Evolutionary conservation across 2,113 vertebrate genomes (phyloP).

Genomic region (Scomber japonicus): DNA sequence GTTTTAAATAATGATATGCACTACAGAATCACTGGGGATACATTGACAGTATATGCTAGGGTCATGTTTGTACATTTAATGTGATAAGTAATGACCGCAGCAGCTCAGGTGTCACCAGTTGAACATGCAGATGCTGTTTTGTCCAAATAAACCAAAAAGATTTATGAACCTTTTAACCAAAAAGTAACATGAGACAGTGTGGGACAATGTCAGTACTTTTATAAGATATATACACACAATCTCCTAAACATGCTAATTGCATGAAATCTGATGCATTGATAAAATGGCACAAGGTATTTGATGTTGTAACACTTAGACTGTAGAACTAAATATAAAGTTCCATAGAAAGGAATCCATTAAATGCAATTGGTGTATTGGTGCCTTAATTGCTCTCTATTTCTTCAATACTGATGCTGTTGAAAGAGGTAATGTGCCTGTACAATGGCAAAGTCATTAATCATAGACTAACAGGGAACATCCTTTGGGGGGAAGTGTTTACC

Average conservation of each 20-base stretch:
- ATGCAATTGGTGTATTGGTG: slow-evolving; percentile 36
- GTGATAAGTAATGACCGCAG: neutral
- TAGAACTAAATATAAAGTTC: neutral
- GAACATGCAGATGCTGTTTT: neutral
- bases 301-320: neutral
- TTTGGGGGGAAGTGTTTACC: slow-evolving; percentile 67
- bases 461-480: slow-evolving; percentile 50
- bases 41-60: neutral
- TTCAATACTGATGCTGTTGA: slow-evolving; percentile 29
- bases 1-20: neutral
- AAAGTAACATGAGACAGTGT: neutral
- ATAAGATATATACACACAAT: slow-evolving; percentile 12
- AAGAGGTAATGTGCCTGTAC: slow-evolving; percentile 42
- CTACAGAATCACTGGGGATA: neutral
- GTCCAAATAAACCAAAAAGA: neutral
- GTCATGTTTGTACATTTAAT: neutral
- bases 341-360: slow-evolving; percentile 25
- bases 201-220: slow-evolving; percentile 10
- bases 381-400: slow-evolving; percentile 50
- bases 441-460: slow-evolving; percentile 69
- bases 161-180: neutral
- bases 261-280: neutral
- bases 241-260: neutral
- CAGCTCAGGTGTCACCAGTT: neutral
- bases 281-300: neutral